A percentile compares a stretch with the other conserved stretches of the same genome.
Conservation (phyloP, 2,888 invertebrate genomes). For the Lochmaea capreae region DNA sequence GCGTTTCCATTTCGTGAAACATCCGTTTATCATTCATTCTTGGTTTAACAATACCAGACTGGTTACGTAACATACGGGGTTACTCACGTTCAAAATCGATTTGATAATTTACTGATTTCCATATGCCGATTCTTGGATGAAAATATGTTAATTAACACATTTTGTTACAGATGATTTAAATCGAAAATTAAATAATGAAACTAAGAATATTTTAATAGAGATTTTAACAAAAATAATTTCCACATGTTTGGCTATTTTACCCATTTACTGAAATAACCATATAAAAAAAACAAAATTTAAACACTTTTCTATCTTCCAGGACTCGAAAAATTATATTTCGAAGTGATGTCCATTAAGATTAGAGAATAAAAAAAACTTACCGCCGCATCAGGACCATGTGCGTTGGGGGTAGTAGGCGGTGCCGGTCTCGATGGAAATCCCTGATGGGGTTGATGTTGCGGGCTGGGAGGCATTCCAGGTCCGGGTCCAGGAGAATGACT, state of each 20-base stretch:
- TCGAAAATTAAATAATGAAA: not conserved
- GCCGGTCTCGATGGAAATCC: slow-evolving; percentile 78
- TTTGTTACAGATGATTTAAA: not conserved
- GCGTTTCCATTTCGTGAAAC: slow-evolving; percentile 36
- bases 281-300: too few species aligned
- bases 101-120: not conserved
- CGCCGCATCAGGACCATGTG: slow-evolving; percentile 80
- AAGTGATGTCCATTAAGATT: not conserved
- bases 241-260: too few species aligned
- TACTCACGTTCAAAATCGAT: slow-evolving; percentile 18
- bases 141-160: too few species aligned
- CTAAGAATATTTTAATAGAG: not conserved
- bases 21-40: slow-evolving; percentile 42
- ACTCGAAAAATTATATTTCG: too few species aligned
- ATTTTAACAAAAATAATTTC: too few species aligned
- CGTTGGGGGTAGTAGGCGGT: slow-evolving; percentile 81
- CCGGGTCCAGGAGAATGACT: slow-evolving; percentile 68
- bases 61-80: slow-evolving; percentile 29
- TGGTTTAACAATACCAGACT: slow-evolving; percentile 37
- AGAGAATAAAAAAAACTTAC: slow-evolving; percentile 68
- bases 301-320: too few species aligned
- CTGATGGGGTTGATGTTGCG: slow-evolving; percentile 70
- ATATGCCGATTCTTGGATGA: not conserved
- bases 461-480: slow-evolving; percentile 68
- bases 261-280: too few species aligned